Evolutionary conservation across 1,140 invertebrate species (phyloP).

Genomic region (Popillia japonica): DNA sequence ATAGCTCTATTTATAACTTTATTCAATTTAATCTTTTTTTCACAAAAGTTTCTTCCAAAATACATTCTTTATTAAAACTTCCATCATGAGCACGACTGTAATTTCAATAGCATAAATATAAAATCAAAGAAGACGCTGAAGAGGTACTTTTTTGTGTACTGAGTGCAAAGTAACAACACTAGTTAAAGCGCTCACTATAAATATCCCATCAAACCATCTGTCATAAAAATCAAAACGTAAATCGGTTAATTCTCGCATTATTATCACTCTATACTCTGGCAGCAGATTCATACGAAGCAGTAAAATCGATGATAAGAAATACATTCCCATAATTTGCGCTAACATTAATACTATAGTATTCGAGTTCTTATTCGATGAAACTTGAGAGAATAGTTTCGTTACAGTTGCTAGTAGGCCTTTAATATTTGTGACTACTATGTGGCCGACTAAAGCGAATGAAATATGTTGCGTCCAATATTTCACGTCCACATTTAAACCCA

Average conservation of each 20-base stretch:
- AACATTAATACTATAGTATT: conserved; percentile 97
- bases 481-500: conserved; percentile 96
- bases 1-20: too few species aligned
- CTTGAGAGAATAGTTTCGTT: conserved; percentile 92
- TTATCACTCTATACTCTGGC: conserved; percentile 94
- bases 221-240: conserved; percentile 99
- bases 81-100: too few species aligned
- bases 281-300: conserved; percentile 99
- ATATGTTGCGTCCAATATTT: conserved; percentile 99
- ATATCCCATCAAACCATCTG: conserved; percentile 99
- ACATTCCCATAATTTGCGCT: conserved; percentile 99
- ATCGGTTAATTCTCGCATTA: conserved; percentile 97
- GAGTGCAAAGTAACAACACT: conserved; percentile 96
- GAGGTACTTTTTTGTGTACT: conserved; percentile 73
- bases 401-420: conserved; percentile 60
- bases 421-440: conserved; percentile 98
- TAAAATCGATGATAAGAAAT: conserved; percentile 98
- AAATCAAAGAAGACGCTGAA: too few species aligned
- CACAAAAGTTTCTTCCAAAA: too few species aligned
- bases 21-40: too few species aligned
- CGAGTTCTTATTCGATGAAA: conserved; percentile 99
- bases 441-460: conserved; percentile 96
- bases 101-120: too few species aligned
- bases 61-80: too few species aligned
- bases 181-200: conserved; percentile 94